phyloP scores from a whole-genome alignment of 2,888 invertebrate genomes.

The Zygogramma bicolorata region DNA sequence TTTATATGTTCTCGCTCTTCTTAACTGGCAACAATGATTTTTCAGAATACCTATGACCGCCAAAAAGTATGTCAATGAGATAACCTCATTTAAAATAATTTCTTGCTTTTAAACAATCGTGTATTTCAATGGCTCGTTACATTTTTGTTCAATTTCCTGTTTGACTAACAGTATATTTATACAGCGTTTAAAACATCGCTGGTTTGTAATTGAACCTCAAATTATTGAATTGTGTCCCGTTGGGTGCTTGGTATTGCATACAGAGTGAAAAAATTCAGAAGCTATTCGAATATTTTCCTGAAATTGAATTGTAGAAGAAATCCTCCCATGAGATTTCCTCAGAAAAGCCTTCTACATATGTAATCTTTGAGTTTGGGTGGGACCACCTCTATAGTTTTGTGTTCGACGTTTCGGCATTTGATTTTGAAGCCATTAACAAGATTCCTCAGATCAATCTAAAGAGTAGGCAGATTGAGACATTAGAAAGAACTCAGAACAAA shows the following conservation, averaged over 20 bases:
- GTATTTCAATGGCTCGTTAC: conserved; percentile 43
- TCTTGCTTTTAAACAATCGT: conserved; percentile 53
- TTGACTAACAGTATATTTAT: conserved; percentile 33
- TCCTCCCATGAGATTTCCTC: no score
- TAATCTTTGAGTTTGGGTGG: no score
- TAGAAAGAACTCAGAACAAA: no score
- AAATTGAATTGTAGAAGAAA: no score
- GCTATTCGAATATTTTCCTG: no score
- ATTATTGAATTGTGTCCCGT: not conserved
- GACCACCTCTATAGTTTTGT: no score
- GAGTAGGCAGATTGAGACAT: no score
- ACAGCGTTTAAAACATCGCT: conserved; percentile 13
- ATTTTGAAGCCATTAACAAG: no score
- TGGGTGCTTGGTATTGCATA: not conserved
- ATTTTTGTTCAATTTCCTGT: conserved; percentile 45
- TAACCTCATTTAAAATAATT: conserved; percentile 57
- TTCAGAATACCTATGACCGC: conserved; percentile 49
- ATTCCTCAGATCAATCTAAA: no score
- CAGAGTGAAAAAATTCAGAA: not conserved
- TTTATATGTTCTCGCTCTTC: conserved; percentile 11
- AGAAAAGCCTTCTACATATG: no score
- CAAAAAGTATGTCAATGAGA: conserved; percentile 62
- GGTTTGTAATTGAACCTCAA: conserved; percentile 1
- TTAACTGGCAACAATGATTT: conserved; percentile 19
- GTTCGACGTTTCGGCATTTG: no score